phyloP scores from a whole-genome alignment of 2,888 invertebrate species.

The Rhopalosiphum nymphaeae region DNA sequence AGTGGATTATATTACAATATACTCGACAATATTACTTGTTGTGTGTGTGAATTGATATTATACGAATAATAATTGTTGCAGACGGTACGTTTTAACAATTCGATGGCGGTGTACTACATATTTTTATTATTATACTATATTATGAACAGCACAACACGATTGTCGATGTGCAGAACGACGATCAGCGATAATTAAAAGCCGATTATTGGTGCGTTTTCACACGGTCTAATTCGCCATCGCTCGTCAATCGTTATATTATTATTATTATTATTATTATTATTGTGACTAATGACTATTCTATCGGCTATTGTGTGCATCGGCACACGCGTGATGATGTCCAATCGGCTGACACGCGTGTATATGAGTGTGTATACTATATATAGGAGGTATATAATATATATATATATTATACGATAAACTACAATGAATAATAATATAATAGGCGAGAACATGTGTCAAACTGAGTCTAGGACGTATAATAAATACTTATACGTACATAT shows the following conservation, averaged over 20 bases:
- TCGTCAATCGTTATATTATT: not conserved
- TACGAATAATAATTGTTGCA: not conserved
- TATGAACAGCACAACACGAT: not conserved
- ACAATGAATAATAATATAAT: conserved; percentile 2
- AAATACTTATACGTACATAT: not conserved
- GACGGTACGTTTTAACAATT: not conserved
- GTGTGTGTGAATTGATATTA: not conserved
- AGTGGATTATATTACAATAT: not conserved
- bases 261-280: not conserved
- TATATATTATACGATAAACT: not conserved
- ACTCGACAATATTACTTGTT: not conserved
- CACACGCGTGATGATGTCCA: conserved; percentile 23
- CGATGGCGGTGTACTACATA: not conserved
- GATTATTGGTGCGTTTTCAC: conserved; percentile 49
- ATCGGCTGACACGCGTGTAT: not conserved
- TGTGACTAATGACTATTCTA: conserved; percentile 9
- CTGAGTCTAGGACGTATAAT: not conserved
- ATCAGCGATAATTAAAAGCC: conserved; percentile 44
- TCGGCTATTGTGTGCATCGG: conserved; percentile 1
- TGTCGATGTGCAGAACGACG: not conserved
- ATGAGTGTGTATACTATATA: not conserved
- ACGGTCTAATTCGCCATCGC: conserved; percentile 56
- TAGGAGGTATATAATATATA: not conserved
- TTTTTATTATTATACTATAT: not conserved
- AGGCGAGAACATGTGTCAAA: not conserved